These are phyloP conservation scores for Apotomis betuletana DNA, from an alignment of 2,888 invertebrate genomes.

Conservation along the genomic window DNA sequence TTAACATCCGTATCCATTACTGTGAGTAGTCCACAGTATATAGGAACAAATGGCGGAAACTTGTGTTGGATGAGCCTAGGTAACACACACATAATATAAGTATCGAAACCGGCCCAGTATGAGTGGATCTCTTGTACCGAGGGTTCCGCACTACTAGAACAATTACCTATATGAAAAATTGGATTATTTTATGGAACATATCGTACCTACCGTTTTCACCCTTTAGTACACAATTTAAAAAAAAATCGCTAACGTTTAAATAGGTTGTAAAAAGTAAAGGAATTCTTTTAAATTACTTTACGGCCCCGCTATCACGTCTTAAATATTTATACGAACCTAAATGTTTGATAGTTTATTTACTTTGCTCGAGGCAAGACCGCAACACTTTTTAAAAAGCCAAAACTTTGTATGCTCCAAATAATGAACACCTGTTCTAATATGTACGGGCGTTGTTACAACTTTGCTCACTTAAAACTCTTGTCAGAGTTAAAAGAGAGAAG, in stretches of 20 bases:
- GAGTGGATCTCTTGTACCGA: too few species aligned
- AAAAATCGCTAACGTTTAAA: neutral
- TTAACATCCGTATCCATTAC: too few species aligned
- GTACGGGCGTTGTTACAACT: conserved; percentile 28
- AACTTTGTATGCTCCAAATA: conserved; percentile 28
- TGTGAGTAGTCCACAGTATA: too few species aligned
- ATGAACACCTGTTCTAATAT: conserved; percentile 34
- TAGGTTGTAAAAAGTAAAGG: neutral
- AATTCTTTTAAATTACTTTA: conserved; percentile 6
- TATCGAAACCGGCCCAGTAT: too few species aligned
- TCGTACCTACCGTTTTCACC: too few species aligned
- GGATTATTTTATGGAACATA: too few species aligned
- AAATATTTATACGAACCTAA: conserved; percentile 21
- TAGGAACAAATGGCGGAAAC: too few species aligned
- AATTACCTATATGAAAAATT: too few species aligned
- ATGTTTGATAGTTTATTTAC: conserved; percentile 25
- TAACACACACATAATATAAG: too few species aligned
- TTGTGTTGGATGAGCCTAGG: too few species aligned
- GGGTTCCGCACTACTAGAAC: too few species aligned
- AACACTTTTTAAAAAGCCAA: conserved; percentile 23
- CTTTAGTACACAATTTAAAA: too few species aligned
- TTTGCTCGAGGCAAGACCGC: conserved; percentile 14
- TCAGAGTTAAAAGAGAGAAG: conserved; percentile 20
- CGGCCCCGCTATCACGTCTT: neutral
- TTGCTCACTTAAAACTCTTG: conserved; percentile 26